Base-by-base conservation (phyloP, 2,797 vertebrate species). In the Malurus leucopterus region DNA sequence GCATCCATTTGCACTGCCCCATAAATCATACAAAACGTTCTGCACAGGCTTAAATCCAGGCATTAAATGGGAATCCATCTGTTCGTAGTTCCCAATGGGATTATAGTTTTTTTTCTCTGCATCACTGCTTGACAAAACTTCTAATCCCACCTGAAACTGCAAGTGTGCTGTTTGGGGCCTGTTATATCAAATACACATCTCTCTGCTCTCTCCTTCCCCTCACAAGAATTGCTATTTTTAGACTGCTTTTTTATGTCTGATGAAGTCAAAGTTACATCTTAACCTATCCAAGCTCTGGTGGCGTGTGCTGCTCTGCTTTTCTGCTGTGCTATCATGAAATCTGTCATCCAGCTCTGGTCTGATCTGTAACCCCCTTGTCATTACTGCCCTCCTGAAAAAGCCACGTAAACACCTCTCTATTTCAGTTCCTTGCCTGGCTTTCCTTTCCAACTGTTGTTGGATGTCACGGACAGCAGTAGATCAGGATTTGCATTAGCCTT, bases 21-120 rank as follows among this genome's bases (percentile, higher is more conserved):
- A 86, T 89, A 93, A 91, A 95, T 91, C 83, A 86, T 85, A 89
- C 61, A 81, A 69, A 92, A 88, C 20, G 3, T 91, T 91, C 90
- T 84, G 79, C 92, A 90, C 61, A 85, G 76, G 44, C 78, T 93
- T 74, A 86, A 68, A 92, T 71, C 72, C 91, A 76, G 49, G 74
- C 87, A 87, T 74, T 86, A 92, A 85, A 88, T 63, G 79, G 93
- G 94, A 88, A 44, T 61, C 84, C 88, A 81, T 89, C 67, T 90
- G 79, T 77, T 94, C 11, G 2, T 93, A 84, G 17, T 40, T 94
- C 79, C 92, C 74, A 80, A 54, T 88, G 93, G 74, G 70, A 94
- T 92, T 92, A 93, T 71, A 84, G 62, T 92, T 89, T 81, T 34
- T 34, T 83, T 90, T 85, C 61, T 54, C 43, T 81, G 50, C 54